Conservation (phyloP, 2,113 vertebrate genomes). For the Bufo gargarizans region DNA sequence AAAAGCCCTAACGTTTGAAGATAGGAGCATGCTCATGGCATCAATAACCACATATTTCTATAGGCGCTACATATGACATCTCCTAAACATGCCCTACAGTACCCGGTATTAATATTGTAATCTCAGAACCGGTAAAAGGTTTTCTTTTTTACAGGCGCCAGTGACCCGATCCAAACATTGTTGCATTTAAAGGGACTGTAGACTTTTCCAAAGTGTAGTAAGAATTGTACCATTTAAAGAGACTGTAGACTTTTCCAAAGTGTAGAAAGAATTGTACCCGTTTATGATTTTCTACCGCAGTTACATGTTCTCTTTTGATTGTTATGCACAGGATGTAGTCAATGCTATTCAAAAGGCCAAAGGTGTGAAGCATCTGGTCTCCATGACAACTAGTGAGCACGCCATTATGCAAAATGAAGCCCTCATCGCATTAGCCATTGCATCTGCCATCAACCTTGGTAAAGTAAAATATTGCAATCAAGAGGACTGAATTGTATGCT, state of each 20-base stretch:
- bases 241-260: not conserved
- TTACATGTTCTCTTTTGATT: not conserved
- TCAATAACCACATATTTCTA: not conserved
- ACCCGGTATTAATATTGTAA: no score
- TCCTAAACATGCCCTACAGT: no score
- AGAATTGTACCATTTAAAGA: no score
- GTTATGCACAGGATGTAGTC: constrained; percentile 80
- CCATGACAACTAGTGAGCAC: constrained; percentile 84
- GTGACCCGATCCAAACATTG: no score
- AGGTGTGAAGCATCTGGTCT: constrained; percentile 82
- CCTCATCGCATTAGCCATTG: constrained; percentile 82
- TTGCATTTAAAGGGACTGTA: no score
- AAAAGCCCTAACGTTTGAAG: no score
- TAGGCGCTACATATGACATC: not conserved
- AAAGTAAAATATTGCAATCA: constrained; percentile 14
- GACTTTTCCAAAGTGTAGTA: not conserved
- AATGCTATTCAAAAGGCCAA: constrained; percentile 78
- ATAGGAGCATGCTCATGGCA: not conserved
- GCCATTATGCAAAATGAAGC: constrained; percentile 88
- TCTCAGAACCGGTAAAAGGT: no score
- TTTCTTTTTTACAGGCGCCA: no score
- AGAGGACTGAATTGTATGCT: not conserved
- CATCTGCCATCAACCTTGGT: constrained; percentile 82
- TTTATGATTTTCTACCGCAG: not conserved
- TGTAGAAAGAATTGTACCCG: not conserved